phyloP scores from a whole-genome alignment of 2,113 vertebrate genomes.

The Clarias batrachus region DNA sequence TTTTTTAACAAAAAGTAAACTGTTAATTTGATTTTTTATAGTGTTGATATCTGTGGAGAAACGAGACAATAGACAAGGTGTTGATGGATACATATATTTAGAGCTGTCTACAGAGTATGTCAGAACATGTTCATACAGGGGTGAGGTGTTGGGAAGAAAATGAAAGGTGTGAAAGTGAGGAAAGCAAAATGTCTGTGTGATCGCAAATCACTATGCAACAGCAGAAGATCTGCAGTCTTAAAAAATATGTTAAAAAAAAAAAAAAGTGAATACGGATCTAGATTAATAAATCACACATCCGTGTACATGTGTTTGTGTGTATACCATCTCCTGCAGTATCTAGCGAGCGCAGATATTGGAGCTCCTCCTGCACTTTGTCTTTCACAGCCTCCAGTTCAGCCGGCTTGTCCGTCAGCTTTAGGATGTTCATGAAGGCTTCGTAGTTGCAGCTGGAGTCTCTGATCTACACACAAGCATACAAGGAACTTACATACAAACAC shows the following conservation, averaged over 20 bases:
- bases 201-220: background rate
- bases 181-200: background rate
- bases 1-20: conserved; percentile 98
- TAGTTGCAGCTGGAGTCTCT: conserved; percentile 97
- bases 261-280: background rate
- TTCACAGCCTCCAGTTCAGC: conserved; percentile 93
- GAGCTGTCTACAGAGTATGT: background rate
- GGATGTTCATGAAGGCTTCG: conserved; percentile 99
- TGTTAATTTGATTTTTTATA: conserved; percentile 99
- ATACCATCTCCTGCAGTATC: conserved; percentile 96
- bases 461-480: conserved; percentile 75
- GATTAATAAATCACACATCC: too few species aligned
- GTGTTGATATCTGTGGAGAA: conserved; percentile 90
- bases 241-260: background rate
- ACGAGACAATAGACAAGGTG: conserved; percentile 38
- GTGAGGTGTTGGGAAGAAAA: background rate
- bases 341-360: conserved; percentile 94
- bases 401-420: conserved; percentile 93
- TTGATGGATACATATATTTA: background rate
- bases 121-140: background rate
- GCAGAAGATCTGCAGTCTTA: background rate
- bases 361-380: conserved; percentile 94
- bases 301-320: conserved; percentile 22
- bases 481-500: conserved; percentile 17
- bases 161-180: background rate